Evolutionary conservation across 2,113 vertebrate genomes (phyloP).

Genomic region (Thymallus thymallus): DNA sequence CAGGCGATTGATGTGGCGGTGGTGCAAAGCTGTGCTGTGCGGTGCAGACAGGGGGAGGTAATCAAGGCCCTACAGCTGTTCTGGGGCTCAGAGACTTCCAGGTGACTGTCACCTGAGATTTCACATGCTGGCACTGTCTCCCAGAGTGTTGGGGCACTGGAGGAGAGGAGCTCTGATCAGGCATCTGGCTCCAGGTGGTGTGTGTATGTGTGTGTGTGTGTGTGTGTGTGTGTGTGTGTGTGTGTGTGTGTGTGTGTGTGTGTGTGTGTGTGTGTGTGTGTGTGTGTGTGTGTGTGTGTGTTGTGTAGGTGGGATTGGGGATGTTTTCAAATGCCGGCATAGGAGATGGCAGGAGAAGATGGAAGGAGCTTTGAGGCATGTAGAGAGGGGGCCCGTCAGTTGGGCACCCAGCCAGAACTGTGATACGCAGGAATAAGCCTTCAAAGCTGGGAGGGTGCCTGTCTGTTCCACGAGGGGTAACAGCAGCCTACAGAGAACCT

Average conservation of each 20-base stretch:
- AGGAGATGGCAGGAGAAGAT: conserved; percentile 6
- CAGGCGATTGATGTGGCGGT: conserved; percentile 79
- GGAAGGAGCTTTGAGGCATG: conserved; percentile 4
- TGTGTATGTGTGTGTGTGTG: conserved; percentile 48
- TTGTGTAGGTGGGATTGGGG: neutral
- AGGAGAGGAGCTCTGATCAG: conserved; percentile 64
- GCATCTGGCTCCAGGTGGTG: conserved; percentile 83
- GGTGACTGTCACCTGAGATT: conserved; percentile 88
- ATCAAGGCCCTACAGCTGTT: conserved; percentile 84
- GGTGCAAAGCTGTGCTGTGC: conserved; percentile 48
- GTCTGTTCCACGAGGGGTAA: neutral
- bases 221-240: no score
- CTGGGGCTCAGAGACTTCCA: conserved; percentile 79
- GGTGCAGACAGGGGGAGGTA: conserved; percentile 64
- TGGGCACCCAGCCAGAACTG: neutral
- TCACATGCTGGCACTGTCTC: conserved; percentile 74
- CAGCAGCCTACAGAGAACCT: neutral
- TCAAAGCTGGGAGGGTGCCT: neutral
- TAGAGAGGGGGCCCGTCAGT: neutral
- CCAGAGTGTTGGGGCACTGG: conserved; percentile 61
- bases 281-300: no score
- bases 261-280: no score
- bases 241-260: no score
- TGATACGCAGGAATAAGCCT: conserved; percentile 18
- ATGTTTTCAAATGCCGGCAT: neutral